A percentile compares a stretch with the other conserved stretches of the same genome.
phyloP scores from a whole-genome alignment of 2,888 invertebrate species.

The Netelia fuscicornis region DNA sequence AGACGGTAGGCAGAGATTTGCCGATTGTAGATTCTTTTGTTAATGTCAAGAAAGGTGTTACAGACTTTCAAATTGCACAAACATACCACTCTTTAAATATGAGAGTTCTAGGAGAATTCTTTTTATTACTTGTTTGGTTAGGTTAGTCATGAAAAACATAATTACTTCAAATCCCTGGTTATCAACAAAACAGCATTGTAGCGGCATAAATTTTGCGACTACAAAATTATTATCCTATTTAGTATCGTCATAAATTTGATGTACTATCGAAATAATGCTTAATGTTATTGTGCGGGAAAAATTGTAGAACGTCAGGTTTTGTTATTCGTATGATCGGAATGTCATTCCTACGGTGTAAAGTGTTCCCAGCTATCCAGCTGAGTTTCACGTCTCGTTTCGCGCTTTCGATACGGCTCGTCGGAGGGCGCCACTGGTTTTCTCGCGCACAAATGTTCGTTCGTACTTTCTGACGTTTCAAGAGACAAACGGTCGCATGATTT shows the following conservation, averaged over 20 bases:
- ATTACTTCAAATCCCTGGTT: too few species aligned
- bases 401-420: not conserved
- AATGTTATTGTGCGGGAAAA: not conserved
- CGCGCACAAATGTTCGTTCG: not conserved
- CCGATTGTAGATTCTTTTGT: constrained; percentile 1
- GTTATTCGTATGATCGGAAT: not conserved
- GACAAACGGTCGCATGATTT: constrained; percentile 23
- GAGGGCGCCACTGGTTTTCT: constrained; percentile 6
- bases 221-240: too few species aligned
- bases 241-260: not conserved
- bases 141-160: too few species aligned
- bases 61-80: too few species aligned
- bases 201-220: not conserved
- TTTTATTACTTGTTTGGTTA: too few species aligned
- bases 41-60: not conserved
- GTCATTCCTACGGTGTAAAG: not conserved
- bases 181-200: not conserved
- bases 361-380: constrained; percentile 1
- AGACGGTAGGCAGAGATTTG: constrained; percentile 87
- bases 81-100: too few species aligned
- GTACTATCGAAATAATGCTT: not conserved
- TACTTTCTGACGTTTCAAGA: constrained; percentile 7
- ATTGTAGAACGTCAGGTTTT: not conserved
- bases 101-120: too few species aligned
- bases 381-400: constrained; percentile 3